Conservation (phyloP, 1,140 invertebrate species). For the Plodia interpunctella region DNA sequence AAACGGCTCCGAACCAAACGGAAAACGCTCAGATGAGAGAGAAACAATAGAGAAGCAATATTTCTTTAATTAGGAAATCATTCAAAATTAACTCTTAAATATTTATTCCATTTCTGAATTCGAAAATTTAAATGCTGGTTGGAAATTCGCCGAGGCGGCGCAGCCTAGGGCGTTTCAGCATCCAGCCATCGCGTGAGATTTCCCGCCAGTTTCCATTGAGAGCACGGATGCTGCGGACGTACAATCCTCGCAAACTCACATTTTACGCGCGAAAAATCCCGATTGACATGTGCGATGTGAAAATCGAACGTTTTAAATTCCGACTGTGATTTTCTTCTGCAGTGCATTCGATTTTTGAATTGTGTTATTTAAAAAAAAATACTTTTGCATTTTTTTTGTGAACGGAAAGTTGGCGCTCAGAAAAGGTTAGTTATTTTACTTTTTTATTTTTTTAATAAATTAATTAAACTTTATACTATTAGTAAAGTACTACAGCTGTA, state of each 20-base stretch:
- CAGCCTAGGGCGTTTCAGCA: not conserved
- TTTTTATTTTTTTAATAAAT: no score
- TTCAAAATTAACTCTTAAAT: no score
- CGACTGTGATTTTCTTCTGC: not conserved
- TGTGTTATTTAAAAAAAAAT: not conserved
- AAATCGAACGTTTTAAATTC: not conserved
- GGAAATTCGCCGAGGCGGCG: not conserved
- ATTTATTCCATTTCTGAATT: not conserved
- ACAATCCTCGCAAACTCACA: not conserved
- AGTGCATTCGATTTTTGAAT: not conserved
- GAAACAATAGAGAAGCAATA: no score
- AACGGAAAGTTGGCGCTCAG: not conserved
- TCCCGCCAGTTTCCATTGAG: not conserved
- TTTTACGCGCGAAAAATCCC: slow-evolving; percentile 4
- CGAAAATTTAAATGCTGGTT: not conserved
- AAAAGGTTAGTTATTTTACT: not conserved
- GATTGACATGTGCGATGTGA: slow-evolving; percentile 6
- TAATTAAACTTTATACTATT: no score
- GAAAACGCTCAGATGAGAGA: no score
- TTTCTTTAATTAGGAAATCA: no score
- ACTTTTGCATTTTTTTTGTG: not conserved
- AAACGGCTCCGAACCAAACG: no score
- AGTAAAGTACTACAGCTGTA: no score
- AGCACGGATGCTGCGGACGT: not conserved
- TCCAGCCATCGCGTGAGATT: not conserved